phyloP scores from a whole-genome alignment of 2,113 vertebrate species.

The Aspiorhynchus laticeps region DNA sequence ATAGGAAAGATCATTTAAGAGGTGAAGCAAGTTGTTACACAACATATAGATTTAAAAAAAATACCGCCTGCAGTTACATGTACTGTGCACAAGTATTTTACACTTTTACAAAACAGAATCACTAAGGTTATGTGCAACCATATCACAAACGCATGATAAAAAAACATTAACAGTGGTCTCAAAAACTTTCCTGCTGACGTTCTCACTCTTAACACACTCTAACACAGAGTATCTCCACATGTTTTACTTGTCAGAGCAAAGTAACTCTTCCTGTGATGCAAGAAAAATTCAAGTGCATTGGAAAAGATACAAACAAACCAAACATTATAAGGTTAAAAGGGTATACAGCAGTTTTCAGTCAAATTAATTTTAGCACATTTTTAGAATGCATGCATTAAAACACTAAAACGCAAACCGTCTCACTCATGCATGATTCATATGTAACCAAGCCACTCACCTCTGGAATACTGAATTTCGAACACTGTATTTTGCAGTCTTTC shows the following conservation, averaged over 20 bases:
- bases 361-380: not conserved
- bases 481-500: slow-evolving; percentile 63
- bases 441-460: not conserved
- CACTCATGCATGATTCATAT: not conserved
- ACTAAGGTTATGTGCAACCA: not conserved
- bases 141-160: not conserved
- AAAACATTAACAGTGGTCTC: not conserved
- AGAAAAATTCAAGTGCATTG: not conserved
- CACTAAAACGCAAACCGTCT: not conserved
- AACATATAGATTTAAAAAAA: too few species aligned
- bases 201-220: not conserved
- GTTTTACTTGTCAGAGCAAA: slow-evolving; percentile 3
- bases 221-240: slow-evolving; percentile 1
- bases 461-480: slow-evolving; percentile 62
- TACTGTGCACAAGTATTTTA: not conserved
- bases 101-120: too few species aligned
- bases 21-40: too few species aligned
- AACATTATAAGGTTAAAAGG: not conserved
- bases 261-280: not conserved
- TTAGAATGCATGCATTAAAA: not conserved
- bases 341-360: not conserved
- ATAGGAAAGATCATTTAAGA: too few species aligned
- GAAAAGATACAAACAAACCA: not conserved
- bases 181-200: not conserved
- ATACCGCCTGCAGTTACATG: too few species aligned